These are phyloP conservation scores for Augochlora pura DNA, from an alignment of 1,140 invertebrate genomes.

Conservation along the genomic window DNA sequence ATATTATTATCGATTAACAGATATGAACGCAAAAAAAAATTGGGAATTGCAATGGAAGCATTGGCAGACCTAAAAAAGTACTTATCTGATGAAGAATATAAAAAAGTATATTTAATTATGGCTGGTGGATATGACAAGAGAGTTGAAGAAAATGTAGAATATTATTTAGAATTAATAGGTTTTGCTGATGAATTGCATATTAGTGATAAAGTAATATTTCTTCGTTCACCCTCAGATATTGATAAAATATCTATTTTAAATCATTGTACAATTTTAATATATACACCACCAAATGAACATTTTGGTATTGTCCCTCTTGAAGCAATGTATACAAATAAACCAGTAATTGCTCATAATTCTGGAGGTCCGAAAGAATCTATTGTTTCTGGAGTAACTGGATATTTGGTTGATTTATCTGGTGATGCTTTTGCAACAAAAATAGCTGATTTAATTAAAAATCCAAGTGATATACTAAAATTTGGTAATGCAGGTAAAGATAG, in stretches of 20 bases:
- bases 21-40: slow-evolving; percentile 98
- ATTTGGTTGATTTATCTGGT: slow-evolving; percentile 86
- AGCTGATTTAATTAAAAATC: slow-evolving; percentile 83
- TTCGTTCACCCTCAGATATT: slow-evolving; percentile 92
- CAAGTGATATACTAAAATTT: slow-evolving; percentile 81
- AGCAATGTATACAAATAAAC: slow-evolving; percentile 96
- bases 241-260: slow-evolving; percentile 91
- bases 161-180: slow-evolving; percentile 89
- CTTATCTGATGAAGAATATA: slow-evolving; percentile 81
- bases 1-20: slow-evolving; percentile 97
- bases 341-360: slow-evolving; percentile 96
- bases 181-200: slow-evolving; percentile 85
- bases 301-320: slow-evolving; percentile 99
- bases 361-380: slow-evolving; percentile 98
- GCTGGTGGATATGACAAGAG: slow-evolving; percentile 98
- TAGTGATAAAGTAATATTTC: slow-evolving; percentile 89
- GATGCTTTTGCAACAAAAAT: slow-evolving; percentile 91
- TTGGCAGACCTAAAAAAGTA: slow-evolving; percentile 85
- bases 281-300: slow-evolving; percentile 98
- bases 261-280: slow-evolving; percentile 89
- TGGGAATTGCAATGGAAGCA: slow-evolving; percentile 90
- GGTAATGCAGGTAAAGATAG: slow-evolving; percentile 82
- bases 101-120: slow-evolving; percentile 91
- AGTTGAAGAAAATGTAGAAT: slow-evolving; percentile 93
- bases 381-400: slow-evolving; percentile 93